Conservation (phyloP, 2,113 vertebrate species). For the Sorex araneus region DNA sequence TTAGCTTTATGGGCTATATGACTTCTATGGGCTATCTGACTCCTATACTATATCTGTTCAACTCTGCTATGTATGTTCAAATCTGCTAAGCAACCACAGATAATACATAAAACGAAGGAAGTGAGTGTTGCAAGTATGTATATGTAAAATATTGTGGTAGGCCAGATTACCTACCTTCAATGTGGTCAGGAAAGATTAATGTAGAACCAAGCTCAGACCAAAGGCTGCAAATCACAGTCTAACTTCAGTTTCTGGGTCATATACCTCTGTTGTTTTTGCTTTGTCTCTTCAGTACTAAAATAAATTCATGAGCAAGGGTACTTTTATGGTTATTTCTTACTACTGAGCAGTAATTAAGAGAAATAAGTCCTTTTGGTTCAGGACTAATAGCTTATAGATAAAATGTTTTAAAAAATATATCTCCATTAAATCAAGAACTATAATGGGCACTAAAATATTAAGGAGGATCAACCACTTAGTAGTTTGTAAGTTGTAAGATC, state of each 20-base stretch:
- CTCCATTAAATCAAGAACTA: background rate
- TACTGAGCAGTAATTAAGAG: background rate
- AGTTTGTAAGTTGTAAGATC: background rate
- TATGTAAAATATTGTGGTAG: background rate
- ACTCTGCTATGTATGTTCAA: background rate
- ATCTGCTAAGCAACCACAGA: background rate
- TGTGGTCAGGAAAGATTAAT: background rate
- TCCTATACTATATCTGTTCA: background rate
- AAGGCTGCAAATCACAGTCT: background rate
- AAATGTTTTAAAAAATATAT: background rate
- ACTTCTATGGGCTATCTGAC: background rate
- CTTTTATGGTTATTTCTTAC: rapidly evolving
- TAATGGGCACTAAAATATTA: background rate
- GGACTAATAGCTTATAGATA: background rate
- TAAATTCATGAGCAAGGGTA: background rate
- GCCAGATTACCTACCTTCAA: background rate
- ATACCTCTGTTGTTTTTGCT: background rate
- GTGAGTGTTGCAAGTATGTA: background rate
- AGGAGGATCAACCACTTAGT: background rate
- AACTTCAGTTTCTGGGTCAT: background rate
- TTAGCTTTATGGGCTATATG: background rate
- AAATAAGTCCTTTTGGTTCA: background rate
- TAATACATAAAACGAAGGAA: background rate
- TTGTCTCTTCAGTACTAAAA: background rate
- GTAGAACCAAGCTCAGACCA: background rate